Evolutionary conservation across 2,797 vertebrate species (phyloP), one percentile per base, ranked within the genome.

Genomic region (Hydrolagus colliei): DNA sequence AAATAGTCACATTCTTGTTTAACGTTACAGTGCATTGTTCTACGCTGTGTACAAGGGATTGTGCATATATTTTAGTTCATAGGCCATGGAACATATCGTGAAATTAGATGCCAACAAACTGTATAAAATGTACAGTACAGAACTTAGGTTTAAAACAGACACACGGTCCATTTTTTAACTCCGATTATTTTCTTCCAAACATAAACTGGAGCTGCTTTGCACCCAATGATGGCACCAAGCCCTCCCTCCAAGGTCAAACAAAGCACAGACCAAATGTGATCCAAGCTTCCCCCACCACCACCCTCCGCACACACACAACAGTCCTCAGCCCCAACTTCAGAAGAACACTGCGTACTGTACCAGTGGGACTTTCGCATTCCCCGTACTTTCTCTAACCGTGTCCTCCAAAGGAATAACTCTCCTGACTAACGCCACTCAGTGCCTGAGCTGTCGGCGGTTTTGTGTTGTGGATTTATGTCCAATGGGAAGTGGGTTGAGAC

Each of bases 191-290:
- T 68, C 68, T 84, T 27, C 27, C 27, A 27, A 27, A 68, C 41
- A 35, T 18, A 84, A 84, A 35, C 9, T 68, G 67, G 68, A 84
- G n/a, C 65, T 41, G 27, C 79, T 84, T 35, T 84, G 79, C 27
- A 16, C 6, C 41, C 18, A 35, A 35, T 67, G 65, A 84, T 41
- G 65, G 32, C 14, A 67, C 22, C 62, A 67, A 65, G 77, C 77
- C 59, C n/a, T 32, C 77, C 59, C n/a, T 32, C 77, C 8, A 14
- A 32, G 78, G 78, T 80, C 78, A 82, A 82, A 82, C 67, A 84
- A 68, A 84, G 63, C 79, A 71, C 10, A 12, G 32, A 84, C 63
- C 79, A 84, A 63, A 84, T 84, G 65, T 71, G 32, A 84, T 84
- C 32, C 79, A 84, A 71, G 41, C 22, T 32, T 84, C 68, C 32